Conservation (phyloP, 2,113 vertebrate genomes). For the Lynx canadensis region DNA sequence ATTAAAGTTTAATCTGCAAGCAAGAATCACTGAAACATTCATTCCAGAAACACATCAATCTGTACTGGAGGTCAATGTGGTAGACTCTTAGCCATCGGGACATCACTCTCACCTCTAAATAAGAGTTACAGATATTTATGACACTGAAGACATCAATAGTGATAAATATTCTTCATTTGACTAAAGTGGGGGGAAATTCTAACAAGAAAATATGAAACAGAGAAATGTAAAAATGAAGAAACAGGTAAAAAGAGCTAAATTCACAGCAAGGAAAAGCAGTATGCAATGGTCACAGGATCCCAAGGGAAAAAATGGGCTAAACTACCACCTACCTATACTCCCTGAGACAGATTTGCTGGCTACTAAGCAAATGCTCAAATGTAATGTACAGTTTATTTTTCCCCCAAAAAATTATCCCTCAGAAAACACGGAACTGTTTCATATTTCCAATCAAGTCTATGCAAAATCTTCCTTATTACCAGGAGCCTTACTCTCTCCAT, state of each 20-base stretch:
- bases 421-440: not conserved
- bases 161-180: not conserved
- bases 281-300: not conserved
- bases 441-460: not conserved
- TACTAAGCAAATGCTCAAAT: not conserved
- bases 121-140: not conserved
- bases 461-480: not conserved
- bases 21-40: not conserved
- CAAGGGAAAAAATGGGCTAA: not conserved
- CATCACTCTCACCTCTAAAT: not conserved
- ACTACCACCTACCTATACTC: not conserved
- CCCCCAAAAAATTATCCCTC: not conserved
- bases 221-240: slow-evolving; percentile 10
- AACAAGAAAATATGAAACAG: not conserved
- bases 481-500: not conserved
- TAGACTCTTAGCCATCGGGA: not conserved
- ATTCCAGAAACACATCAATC: slow-evolving; percentile 16
- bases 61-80: not conserved
- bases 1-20: slow-evolving; percentile 39
- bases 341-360: not conserved
- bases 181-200: not conserved
- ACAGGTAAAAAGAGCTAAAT: not conserved
- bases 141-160: not conserved
- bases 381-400: not conserved
- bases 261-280: not conserved